Base-by-base conservation (phyloP, 2,113 vertebrate species). In the Nicator chloris region DNA sequence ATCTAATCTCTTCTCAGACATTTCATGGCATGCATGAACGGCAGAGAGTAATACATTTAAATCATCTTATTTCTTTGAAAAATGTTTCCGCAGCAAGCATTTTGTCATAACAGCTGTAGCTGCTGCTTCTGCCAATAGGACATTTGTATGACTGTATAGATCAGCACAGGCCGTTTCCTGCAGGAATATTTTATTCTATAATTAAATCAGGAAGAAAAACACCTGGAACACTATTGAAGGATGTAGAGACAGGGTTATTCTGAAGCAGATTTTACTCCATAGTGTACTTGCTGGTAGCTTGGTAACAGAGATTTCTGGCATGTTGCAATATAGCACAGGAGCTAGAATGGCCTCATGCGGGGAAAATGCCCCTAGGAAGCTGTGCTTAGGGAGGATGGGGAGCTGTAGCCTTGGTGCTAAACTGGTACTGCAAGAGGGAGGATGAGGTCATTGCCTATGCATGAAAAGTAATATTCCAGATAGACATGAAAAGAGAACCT, bases 81-180 rank as follows among this genome's bases (percentile, higher is more conserved):
- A 95, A 94, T 33, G 4, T 91, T 72, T 89, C 42, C 3, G 2
- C 49, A 71, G 69, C 63, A 86, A 88, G n/a, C n/a, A 79, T 89
- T 92, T 95, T 91, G 90, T 50, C 94, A 27, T 47, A 93, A 87
- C 86, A 97, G 71, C 75, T 97, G 95, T 73, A 95, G 63, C n/a
- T 90, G 45, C 70, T 85, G 78, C 50, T 78, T 76, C 90, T 88
- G 79, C 82, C 90, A 94, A 69, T 50, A 82, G 82, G 73, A 72
- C 49, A 53, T 83, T 94, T 65, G 54, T 76, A 18, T 49, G 84
- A 86, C 80, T 82, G 56, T 70, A 42, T 71, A 91, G 87, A 86
- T 93, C 84, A 91, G 30, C 70, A 71, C 51, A 92, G 82, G 60
- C 40, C 50, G 82, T 92, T 96, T 96, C 91, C 93, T 92, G 82